Evolutionary conservation across 1,140 invertebrate species (phyloP).

Genomic region (Phymorhynchus buccinoides): DNA sequence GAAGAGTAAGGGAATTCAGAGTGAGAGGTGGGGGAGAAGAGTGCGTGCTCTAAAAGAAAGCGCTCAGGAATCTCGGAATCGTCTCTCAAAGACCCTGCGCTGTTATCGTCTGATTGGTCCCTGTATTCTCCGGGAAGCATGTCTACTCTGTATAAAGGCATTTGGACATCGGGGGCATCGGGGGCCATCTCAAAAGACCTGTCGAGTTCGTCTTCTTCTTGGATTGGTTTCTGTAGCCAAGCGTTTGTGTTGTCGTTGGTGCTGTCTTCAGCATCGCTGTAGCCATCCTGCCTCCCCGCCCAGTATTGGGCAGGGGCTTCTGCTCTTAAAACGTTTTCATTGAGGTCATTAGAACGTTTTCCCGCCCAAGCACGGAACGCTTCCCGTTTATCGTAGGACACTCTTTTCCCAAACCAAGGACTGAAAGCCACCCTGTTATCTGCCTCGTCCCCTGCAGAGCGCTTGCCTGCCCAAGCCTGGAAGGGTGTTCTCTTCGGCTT

Average conservation of each 20-base stretch:
- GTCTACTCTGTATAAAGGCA: background rate
- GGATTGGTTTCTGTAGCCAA: background rate
- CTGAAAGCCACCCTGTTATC: background rate
- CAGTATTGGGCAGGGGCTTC: background rate
- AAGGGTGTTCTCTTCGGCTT: background rate
- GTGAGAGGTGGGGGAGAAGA: background rate
- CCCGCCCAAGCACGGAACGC: constrained; percentile 20
- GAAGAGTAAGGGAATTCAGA: background rate
- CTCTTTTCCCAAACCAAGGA: background rate
- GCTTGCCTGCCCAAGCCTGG: constrained; percentile 16
- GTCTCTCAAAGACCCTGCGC: background rate
- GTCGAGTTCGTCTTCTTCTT: too few species aligned
- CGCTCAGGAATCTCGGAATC: background rate
- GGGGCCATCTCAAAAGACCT: background rate
- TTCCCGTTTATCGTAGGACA: background rate
- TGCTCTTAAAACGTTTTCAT: background rate
- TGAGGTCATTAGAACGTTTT: background rate
- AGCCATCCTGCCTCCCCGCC: background rate
- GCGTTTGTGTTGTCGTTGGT: background rate
- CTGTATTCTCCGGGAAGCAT: background rate
- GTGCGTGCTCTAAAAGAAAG: background rate
- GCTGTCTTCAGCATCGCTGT: background rate
- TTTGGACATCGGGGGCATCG: background rate
- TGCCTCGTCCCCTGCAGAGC: background rate
- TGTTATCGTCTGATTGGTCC: background rate